Evolutionary conservation across 2,888 invertebrate genomes (phyloP).

Genomic region (Lysandra bellargus): DNA sequence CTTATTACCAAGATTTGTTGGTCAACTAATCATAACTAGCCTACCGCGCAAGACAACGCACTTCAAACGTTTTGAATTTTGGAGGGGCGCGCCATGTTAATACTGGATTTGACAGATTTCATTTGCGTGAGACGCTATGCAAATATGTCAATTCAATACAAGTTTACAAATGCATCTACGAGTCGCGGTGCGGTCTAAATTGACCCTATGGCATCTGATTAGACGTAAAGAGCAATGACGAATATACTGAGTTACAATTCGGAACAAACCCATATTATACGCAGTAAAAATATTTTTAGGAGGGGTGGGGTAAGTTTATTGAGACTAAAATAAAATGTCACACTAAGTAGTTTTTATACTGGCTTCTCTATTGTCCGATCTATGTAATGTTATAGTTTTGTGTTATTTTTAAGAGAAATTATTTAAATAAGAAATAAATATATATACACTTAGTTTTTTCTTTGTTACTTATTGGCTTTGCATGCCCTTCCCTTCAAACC

Average conservation of each 20-base stretch:
- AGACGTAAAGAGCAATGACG: background rate
- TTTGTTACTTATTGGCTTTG: background rate
- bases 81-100: too few relatives aligned
- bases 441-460: background rate
- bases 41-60: too few relatives aligned
- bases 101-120: too few relatives aligned
- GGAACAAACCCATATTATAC: background rate
- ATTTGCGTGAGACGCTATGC: too few relatives aligned
- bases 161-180: too few relatives aligned
- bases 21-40: too few relatives aligned
- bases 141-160: too few relatives aligned
- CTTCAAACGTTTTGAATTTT: too few relatives aligned
- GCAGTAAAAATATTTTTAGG: background rate
- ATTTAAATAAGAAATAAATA: background rate
- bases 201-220: too few relatives aligned
- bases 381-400: background rate
- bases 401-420: conserved; percentile 15
- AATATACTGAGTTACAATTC: background rate
- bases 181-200: too few relatives aligned
- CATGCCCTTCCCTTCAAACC: background rate
- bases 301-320: background rate
- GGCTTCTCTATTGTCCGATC: background rate
- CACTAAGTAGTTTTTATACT: conserved; percentile 12
- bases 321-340: background rate
- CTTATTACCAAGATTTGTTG: too few relatives aligned